Base-by-base conservation (phyloP, 92 coral and sea anemone genomes). In the Porites divaricata region DNA sequence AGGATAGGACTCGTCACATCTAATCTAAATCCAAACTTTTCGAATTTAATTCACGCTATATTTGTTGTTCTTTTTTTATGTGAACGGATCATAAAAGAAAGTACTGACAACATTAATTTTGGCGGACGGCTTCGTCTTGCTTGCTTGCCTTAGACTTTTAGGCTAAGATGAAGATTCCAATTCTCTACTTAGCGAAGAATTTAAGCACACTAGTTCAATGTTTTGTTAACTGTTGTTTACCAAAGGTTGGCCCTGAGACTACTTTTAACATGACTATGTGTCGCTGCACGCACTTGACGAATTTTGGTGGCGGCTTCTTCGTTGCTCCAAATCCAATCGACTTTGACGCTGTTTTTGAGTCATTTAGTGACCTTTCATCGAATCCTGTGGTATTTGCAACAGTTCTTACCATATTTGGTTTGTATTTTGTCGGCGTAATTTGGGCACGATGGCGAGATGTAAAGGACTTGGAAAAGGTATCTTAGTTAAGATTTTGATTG, bases 301-400 rank as follows among this genome's bases (percentile, higher is more conserved):
- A 97, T 9, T 94, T 96, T 86, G 98, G 98, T 21, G 92, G 98
- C 14, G 96, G 98, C 17, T 90, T 96, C 82, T 90, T 96, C 61
- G 98, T 96, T 61, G 95, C 95, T 49, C 98, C 98, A 4, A 96
- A 96, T 75, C 98, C 98, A 28, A 96, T 96, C 54, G 93, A 96
- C 85, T 96, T 95, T 68, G 80, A 86, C 54, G 74, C 74, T 9
- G 98, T 87, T 59, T 78, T 96, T 14, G 64, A 74, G 11, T 94
- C 96, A 64, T 93, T 96, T 53, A 83, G 88, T 61, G 87, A 96
- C 82, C 87, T 96, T 10, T 74, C 89, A 6, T 75, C 83, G 1
- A 96, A 96, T 74, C 96, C 96, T 20, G 75, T 91, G n/a, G 96
- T 96, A 53, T 94, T 96, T 65, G 96, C 98, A 3, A 87, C 91